Percentiles rank a stretch among this genome's conserved stretches.
These are phyloP conservation scores for Scomber scombrus DNA, from an alignment of 2,113 vertebrate genomes.

Conservation along the genomic window DNA sequence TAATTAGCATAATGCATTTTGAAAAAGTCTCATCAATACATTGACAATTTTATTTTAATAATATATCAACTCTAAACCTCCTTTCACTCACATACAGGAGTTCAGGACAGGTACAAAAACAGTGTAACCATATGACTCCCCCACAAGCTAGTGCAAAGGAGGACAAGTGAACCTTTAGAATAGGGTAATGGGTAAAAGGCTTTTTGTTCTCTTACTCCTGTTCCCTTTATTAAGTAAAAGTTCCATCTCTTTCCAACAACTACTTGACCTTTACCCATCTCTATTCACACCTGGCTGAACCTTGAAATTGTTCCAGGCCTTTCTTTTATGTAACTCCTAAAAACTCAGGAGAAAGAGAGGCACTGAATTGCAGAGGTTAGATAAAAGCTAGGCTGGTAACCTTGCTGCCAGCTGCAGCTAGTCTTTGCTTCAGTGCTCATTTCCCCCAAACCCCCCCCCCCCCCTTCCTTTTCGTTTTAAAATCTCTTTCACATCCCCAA, in stretches of 20 bases:
- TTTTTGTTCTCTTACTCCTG: slow-evolving; percentile 28
- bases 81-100: background rate
- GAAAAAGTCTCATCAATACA: no score
- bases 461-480: background rate
- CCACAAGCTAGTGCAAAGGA: slow-evolving; percentile 20
- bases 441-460: slow-evolving; percentile 7
- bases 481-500: background rate
- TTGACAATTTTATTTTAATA: no score
- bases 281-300: slow-evolving; percentile 69
- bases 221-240: slow-evolving; percentile 59
- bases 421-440: slow-evolving; percentile 15
- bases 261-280: slow-evolving; percentile 69
- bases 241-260: slow-evolving; percentile 52
- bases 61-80: no score
- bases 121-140: background rate
- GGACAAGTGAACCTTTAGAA: slow-evolving; percentile 46
- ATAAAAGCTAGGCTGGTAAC: slow-evolving; percentile 51
- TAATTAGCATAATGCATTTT: no score
- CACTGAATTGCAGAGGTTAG: slow-evolving; percentile 43
- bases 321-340: slow-evolving; percentile 49
- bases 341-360: slow-evolving; percentile 38
- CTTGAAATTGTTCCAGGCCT: slow-evolving; percentile 62
- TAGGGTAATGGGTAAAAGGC: slow-evolving; percentile 45
- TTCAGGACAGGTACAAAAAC: slow-evolving; percentile 11
- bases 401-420: slow-evolving; percentile 32